A percentile compares a stretch with the other conserved stretches of the same genome.
Conservation (phyloP, 2,888 invertebrate species). For the Anthrax anthrax region DNA sequence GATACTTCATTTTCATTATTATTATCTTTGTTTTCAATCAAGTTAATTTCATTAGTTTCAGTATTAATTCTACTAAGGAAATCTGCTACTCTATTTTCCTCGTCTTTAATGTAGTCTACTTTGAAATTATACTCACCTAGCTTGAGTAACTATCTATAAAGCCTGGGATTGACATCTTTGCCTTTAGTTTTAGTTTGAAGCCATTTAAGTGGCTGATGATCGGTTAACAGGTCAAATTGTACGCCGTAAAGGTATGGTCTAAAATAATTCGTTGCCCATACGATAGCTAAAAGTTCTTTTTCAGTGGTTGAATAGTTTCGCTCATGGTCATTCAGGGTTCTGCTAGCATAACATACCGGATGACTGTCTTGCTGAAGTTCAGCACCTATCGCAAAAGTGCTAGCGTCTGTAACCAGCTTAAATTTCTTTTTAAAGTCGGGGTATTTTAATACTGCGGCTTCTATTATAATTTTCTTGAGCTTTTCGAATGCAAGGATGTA, state of each 20-base stretch:
- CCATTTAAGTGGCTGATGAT: no score
- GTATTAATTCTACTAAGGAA: slow-evolving; percentile 11
- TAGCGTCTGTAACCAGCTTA: slow-evolving; percentile 1
- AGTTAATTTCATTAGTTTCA: slow-evolving; percentile 9
- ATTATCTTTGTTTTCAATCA: not conserved
- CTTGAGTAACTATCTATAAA: no score
- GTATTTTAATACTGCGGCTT: not conserved
- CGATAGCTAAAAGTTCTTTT: slow-evolving; percentile 23
- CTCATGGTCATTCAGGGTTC: not conserved
- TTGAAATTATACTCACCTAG: no score
- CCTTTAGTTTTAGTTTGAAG: slow-evolving; percentile 8
- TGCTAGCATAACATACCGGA: not conserved
- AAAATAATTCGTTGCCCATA: slow-evolving; percentile 11
- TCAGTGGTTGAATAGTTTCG: no score
- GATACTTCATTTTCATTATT: no score
- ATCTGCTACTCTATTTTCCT: slow-evolving; percentile 12
- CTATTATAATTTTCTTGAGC: not conserved
- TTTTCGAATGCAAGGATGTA: slow-evolving; percentile 1
- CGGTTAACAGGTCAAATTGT: no score
- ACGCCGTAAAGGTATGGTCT: slow-evolving; percentile 12
- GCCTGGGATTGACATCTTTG: slow-evolving; percentile 12
- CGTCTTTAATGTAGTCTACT: slow-evolving; percentile 12
- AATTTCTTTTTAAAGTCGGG: slow-evolving; percentile 1
- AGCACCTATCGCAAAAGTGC: not conserved
- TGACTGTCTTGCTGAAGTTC: not conserved